Base-by-base conservation (phyloP, 1,140 invertebrate species). In the Drosophila pseudoananassae region DNA sequence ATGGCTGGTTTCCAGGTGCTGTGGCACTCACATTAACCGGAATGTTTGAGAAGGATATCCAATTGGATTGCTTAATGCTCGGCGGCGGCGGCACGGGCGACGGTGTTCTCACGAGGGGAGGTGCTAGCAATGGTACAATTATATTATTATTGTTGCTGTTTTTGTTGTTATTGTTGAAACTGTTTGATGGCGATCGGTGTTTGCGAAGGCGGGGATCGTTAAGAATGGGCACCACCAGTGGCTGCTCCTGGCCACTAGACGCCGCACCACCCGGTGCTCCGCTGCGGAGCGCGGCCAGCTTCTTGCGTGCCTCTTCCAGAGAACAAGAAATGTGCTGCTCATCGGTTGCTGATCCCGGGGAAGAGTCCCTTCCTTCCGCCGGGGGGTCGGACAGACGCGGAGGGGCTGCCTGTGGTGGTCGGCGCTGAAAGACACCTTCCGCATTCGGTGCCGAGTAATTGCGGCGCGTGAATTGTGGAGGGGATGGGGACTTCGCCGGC, bases 261-360 rank as follows among this genome's bases (percentile, higher is more conserved):
- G 40, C 14, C 8, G 20, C 20, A 20, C 40, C 40, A 7, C n/a
- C 10, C 12, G 1, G 0, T 29, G 3, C 2, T 25, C 17, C 54
- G 5, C 20, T 47, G 2, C 59, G 36, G 14, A 87, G 23, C 0
- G 69, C 78, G 2, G 78, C 83, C 12, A 85, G 36, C 23, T 85
- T 85, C 15, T 81, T 85, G 27, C 82, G 82, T 2, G 83, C 82
- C 58, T 85, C 82, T 49, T 64, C 46, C 12, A 87, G 51, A 4
- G 63, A 52, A 9, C 17, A 27, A 12, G 5, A 2, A 0, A 3
- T 7, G 2, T 0, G 10, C 0, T n/a, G 6, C 1, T 3, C 5
- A 3, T 31, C n/a, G 25, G 20, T 36, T 1, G 15, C 45, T n/a
- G 15, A 15, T 1, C 12, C 12, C 10, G 9, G 12, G 8, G 23